A percentile compares a stretch with the other conserved stretches of the same genome.
Conservation (phyloP, 1,140 invertebrate species). For the Aphelinus atriplicis region DNA sequence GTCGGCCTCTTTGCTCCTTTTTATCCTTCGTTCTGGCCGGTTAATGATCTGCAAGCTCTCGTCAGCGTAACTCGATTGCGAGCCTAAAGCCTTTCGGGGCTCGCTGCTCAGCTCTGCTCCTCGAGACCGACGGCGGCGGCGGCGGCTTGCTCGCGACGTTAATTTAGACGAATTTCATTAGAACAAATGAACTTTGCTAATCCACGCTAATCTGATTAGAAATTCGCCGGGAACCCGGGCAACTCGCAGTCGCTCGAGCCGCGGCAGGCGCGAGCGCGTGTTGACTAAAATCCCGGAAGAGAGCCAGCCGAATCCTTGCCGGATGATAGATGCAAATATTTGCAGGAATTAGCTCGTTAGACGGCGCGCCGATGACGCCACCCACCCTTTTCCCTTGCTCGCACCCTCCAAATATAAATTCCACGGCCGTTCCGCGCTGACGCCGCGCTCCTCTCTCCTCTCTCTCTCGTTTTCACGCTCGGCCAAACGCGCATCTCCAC, state of each 20-base stretch:
- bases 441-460: too few relatives aligned
- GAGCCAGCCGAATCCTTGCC: constrained; percentile 39
- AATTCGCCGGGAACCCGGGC: constrained; percentile 60
- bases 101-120: background rate
- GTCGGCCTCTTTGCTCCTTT: constrained; percentile 37
- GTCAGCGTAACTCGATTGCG: constrained; percentile 39
- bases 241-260: constrained; percentile 42
- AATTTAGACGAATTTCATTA: constrained; percentile 68
- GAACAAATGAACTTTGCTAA: constrained; percentile 68
- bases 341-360: constrained; percentile 56
- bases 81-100: constrained; percentile 35
- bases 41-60: constrained; percentile 37
- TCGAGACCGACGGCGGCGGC: background rate
- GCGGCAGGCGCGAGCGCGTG: constrained; percentile 36
- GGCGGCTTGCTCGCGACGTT: constrained; percentile 48
- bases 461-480: too few relatives aligned
- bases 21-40: constrained; percentile 31
- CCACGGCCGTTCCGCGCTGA: too few relatives aligned
- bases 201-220: constrained; percentile 67
- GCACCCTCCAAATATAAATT: too few relatives aligned
- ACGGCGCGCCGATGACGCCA: constrained; percentile 39
- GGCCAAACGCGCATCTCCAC: too few relatives aligned
- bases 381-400: too few relatives aligned
- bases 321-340: constrained; percentile 54
- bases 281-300: constrained; percentile 25